Evolutionary conservation across 2,113 vertebrate species (phyloP).

Genomic region (Phylloscopus whistleri): DNA sequence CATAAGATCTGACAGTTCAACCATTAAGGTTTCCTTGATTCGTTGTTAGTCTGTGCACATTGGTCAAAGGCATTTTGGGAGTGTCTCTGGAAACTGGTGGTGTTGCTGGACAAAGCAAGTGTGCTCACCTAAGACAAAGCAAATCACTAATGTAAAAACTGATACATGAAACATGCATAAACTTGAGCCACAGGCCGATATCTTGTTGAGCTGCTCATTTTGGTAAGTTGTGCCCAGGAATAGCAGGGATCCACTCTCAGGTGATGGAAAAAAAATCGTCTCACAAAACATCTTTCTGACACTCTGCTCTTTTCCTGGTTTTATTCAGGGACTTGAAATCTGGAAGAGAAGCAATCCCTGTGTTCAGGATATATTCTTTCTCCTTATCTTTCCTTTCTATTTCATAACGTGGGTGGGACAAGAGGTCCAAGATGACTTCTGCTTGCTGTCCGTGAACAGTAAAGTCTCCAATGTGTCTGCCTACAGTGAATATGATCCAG

Average conservation of each 20-base stretch:
- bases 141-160: neutral
- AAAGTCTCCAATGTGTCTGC: neutral
- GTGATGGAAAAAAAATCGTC: neutral
- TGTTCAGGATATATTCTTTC: neutral
- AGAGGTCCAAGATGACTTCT: rapidly evolving
- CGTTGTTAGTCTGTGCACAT: neutral
- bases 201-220: neutral
- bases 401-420: neutral
- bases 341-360: neutral
- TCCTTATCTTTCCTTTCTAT: neutral
- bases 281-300: neutral
- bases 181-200: neutral
- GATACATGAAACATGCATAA: neutral
- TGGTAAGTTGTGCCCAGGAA: neutral
- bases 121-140: neutral
- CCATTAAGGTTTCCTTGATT: neutral
- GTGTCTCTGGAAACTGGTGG: neutral
- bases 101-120: neutral
- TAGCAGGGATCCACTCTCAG: neutral
- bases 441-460: rapidly evolving
- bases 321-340: neutral
- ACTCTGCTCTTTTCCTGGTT: neutral
- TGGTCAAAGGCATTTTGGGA: neutral
- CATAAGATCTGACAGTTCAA: neutral
- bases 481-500: neutral